phyloP scores from a whole-genome alignment of 2,113 vertebrate species.

The Dicerorhinus sumatrensis region DNA sequence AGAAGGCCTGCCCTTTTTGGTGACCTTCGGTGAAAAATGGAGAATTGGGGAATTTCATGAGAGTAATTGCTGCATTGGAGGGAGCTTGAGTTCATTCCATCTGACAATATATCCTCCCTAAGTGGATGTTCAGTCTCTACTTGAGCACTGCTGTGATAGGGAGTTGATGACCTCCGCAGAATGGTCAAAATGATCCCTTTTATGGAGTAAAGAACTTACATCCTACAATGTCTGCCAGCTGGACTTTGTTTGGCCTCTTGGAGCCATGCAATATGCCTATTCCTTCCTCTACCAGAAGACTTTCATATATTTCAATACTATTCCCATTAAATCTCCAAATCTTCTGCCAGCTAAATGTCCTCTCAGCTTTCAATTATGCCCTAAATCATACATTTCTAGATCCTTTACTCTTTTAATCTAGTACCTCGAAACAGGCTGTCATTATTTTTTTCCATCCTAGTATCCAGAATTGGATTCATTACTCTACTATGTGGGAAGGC shows the following conservation, averaged over 20 bases:
- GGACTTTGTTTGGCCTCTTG: neutral
- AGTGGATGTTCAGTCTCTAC: neutral
- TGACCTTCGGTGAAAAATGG: constrained; percentile 1
- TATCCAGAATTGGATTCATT: neutral
- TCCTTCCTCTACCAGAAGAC: neutral
- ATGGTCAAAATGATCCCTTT: neutral
- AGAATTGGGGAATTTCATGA: neutral
- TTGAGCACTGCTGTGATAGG: neutral
- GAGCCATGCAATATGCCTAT: neutral
- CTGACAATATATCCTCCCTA: accelerated
- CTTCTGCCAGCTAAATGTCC: neutral
- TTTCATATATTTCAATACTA: neutral
- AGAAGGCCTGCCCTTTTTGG: neutral
- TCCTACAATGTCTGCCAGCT: neutral
- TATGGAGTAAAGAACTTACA: neutral
- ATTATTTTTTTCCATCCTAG: neutral
- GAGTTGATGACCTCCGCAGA: neutral
- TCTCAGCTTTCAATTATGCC: neutral
- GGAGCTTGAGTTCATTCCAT: neutral
- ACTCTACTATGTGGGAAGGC: neutral
- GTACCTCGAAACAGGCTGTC: neutral
- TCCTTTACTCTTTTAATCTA: neutral
- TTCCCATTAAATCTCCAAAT: neutral
- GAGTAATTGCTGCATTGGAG: neutral
- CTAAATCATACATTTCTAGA: neutral